Evolutionary conservation across 1,140 invertebrate species (phyloP).

Genomic region (Aphis gossypii): DNA sequence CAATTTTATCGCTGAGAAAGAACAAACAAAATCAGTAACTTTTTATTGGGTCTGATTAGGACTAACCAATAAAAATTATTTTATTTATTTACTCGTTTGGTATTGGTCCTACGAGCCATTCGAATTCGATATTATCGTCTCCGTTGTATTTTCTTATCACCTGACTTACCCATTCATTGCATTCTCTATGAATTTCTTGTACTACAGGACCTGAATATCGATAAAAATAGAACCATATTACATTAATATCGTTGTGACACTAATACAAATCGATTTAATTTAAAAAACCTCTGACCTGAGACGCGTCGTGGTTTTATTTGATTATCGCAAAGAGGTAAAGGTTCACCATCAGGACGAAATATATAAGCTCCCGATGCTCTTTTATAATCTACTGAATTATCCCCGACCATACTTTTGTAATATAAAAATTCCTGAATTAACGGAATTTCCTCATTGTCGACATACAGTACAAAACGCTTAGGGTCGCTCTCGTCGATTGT

Average conservation of each 20-base stretch:
- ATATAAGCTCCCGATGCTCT: conserved; percentile 72
- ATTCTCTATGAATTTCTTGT: conserved; percentile 72
- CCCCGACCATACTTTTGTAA: conserved; percentile 69
- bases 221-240: neutral
- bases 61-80: neutral
- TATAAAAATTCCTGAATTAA: conserved; percentile 67
- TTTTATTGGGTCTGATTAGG: neutral
- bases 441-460: conserved; percentile 37
- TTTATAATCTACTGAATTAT: conserved; percentile 64
- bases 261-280: neutral
- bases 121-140: conserved; percentile 79
- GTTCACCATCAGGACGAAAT: conserved; percentile 68
- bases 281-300: neutral
- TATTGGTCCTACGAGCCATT: conserved; percentile 83
- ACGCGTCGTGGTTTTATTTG: neutral
- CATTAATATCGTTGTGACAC: neutral
- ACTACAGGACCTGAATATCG: conserved; percentile 63
- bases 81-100: conserved; percentile 39
- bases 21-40: neutral
- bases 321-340: conserved; percentile 59
- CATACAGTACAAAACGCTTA: neutral
- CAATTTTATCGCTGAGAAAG: conserved; percentile 65
- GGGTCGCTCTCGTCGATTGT: neutral
- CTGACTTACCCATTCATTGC: conserved; percentile 71
- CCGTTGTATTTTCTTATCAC: conserved; percentile 74